Percentiles rank a stretch among this genome's conserved stretches.
Conservation (phyloP, 2,888 invertebrate species). For the Prenolepis imparis region DNA sequence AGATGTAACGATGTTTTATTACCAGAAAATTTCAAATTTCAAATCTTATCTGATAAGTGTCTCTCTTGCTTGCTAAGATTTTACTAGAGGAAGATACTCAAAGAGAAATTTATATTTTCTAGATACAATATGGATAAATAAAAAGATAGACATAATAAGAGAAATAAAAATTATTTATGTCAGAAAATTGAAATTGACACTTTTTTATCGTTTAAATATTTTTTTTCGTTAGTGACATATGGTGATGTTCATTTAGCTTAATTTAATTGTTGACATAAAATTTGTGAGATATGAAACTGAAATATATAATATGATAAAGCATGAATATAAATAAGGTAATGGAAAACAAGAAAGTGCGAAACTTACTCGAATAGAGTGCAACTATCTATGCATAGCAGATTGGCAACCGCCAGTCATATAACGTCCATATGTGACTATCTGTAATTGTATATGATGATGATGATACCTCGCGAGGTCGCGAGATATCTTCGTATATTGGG, state of each 20-base stretch:
- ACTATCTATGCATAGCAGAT: conserved; percentile 24
- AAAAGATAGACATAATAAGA: background rate
- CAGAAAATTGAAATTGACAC: background rate
- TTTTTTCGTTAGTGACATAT: background rate
- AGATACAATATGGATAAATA: background rate
- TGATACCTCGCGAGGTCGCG: conserved; percentile 29
- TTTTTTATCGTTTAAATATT: background rate
- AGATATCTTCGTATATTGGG: conserved; percentile 38
- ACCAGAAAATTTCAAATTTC: background rate
- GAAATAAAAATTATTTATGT: background rate
- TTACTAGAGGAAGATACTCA: background rate
- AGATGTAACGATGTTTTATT: background rate
- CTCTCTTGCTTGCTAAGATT: background rate
- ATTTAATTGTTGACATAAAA: background rate
- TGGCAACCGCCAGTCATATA: background rate
- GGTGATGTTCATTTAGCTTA: background rate
- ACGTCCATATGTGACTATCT: conserved; percentile 20
- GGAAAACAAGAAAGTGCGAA: conserved; percentile 8
- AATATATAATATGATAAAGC: background rate
- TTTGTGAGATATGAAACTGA: background rate
- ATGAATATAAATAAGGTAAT: background rate
- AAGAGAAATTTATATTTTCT: background rate
- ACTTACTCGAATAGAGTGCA: background rate
- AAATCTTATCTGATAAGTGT: background rate
- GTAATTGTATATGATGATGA: conserved; percentile 38